phyloP scores from a whole-genome alignment of 2,888 invertebrate species.

The Pachycephus smyrnensis region DNA sequence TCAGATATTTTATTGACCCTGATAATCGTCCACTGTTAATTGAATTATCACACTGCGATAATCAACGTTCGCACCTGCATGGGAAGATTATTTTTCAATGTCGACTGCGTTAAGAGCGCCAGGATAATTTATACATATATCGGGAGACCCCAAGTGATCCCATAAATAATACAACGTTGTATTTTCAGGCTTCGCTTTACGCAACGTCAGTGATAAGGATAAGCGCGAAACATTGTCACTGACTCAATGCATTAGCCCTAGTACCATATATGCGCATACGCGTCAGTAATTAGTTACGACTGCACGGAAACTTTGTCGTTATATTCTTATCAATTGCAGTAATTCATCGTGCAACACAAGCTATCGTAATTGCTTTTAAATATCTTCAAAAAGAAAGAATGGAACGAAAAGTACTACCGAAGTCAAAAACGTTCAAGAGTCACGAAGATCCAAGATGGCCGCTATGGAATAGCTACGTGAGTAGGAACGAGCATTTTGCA shows the following conservation, averaged over 20 bases:
- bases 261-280: neutral
- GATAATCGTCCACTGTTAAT: neutral
- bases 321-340: neutral
- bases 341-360: neutral
- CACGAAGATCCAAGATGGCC: neutral
- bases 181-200: slow-evolving; percentile 48
- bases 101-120: too few species aligned
- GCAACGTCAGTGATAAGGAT: slow-evolving; percentile 50
- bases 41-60: neutral
- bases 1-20: neutral
- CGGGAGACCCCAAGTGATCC: slow-evolving; percentile 25
- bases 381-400: neutral
- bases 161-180: slow-evolving; percentile 49
- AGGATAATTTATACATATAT: neutral
- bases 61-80: neutral
- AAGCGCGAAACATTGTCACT: slow-evolving; percentile 24
- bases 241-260: neutral
- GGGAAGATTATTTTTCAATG: neutral
- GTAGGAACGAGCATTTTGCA: neutral
- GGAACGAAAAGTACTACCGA: neutral
- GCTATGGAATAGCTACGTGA: neutral
- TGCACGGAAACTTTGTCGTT: neutral
- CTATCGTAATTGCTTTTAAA: neutral
- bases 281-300: neutral
- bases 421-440: neutral